A percentile compares a stretch with the other conserved stretches of the same genome.
Conservation (phyloP, 2,888 invertebrate genomes). For the Nesidiocoris tenuis region DNA sequence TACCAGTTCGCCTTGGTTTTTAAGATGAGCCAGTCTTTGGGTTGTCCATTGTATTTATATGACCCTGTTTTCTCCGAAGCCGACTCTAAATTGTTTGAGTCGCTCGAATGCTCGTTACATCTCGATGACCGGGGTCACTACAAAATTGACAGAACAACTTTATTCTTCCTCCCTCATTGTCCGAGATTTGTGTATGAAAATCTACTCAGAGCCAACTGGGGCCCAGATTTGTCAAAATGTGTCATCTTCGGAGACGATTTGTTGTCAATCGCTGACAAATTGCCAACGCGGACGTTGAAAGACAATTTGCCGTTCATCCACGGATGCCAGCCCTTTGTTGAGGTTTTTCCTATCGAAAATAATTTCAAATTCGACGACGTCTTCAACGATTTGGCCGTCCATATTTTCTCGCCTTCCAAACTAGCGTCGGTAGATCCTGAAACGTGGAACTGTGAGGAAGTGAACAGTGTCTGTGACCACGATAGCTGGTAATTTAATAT, state of each 20-base stretch:
- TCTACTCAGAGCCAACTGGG: slow-evolving; percentile 44
- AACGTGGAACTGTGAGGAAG: slow-evolving; percentile 8
- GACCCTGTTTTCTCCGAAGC: slow-evolving; percentile 42
- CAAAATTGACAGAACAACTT: slow-evolving; percentile 13
- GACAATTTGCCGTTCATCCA: slow-evolving; percentile 20
- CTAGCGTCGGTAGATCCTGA: slow-evolving; percentile 6
- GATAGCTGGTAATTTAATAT: no score
- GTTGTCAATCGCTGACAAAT: slow-evolving; percentile 9
- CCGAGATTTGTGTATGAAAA: slow-evolving; percentile 44
- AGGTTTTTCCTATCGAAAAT: slow-evolving; percentile 37
- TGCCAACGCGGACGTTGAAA: slow-evolving; percentile 17
- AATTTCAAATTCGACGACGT: slow-evolving; percentile 42
- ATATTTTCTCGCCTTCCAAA: slow-evolving; percentile 32
- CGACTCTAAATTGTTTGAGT: slow-evolving; percentile 35
- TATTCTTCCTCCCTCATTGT: slow-evolving; percentile 46
- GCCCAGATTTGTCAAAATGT: slow-evolving; percentile 40
- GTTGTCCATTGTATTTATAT: slow-evolving; percentile 21
- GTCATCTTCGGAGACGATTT: slow-evolving; percentile 43
- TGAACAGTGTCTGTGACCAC: no score
- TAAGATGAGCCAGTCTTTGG: slow-evolving; percentile 13
- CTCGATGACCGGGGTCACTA: slow-evolving; percentile 40
- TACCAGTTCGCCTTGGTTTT: slow-evolving; percentile 43
- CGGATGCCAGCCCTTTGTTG: slow-evolving; percentile 17
- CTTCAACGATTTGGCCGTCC: slow-evolving; percentile 47
- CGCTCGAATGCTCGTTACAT: slow-evolving; percentile 27